These are phyloP conservation scores for Choloepus hoffmanni DNA, from an alignment of 2,113 vertebrate genomes.

Conservation along the genomic window DNA sequence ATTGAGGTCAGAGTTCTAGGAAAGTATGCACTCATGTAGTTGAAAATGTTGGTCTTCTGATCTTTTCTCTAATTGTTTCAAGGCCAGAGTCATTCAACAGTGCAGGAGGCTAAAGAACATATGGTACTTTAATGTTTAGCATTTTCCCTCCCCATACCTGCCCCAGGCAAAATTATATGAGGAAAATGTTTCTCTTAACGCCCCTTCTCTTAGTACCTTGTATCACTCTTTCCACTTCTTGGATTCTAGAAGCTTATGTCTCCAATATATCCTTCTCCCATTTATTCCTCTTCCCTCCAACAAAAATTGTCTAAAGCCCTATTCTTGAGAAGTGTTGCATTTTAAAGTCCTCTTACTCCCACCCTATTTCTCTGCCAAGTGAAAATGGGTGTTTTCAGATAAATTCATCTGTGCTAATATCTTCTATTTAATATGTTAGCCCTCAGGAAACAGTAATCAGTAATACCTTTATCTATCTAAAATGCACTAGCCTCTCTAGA, in stretches of 20 bases:
- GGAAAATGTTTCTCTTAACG: background rate
- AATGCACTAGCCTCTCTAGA: background rate
- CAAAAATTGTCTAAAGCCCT: background rate
- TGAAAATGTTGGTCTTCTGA: background rate
- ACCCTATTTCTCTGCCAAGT: background rate
- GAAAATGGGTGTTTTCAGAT: conserved; percentile 11
- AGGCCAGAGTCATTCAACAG: background rate
- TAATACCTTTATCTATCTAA: background rate
- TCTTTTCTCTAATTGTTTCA: background rate
- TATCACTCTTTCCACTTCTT: background rate
- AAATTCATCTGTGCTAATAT: background rate
- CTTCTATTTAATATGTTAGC: background rate
- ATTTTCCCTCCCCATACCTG: background rate
- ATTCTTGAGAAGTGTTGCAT: background rate
- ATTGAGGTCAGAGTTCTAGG: background rate
- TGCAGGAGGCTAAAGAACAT: background rate
- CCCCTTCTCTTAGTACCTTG: background rate
- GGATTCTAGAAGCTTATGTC: background rate
- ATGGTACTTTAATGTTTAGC: background rate
- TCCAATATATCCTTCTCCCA: background rate
- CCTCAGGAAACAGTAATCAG: background rate
- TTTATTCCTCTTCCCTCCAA: background rate
- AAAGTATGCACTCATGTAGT: background rate
- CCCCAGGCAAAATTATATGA: background rate
- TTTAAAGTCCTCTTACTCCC: background rate